A percentile compares a stretch with the other conserved stretches of the same genome.
Conservation (phyloP, 2,113 vertebrate genomes). For the Gnathonemus echidnorhynchus region DNA sequence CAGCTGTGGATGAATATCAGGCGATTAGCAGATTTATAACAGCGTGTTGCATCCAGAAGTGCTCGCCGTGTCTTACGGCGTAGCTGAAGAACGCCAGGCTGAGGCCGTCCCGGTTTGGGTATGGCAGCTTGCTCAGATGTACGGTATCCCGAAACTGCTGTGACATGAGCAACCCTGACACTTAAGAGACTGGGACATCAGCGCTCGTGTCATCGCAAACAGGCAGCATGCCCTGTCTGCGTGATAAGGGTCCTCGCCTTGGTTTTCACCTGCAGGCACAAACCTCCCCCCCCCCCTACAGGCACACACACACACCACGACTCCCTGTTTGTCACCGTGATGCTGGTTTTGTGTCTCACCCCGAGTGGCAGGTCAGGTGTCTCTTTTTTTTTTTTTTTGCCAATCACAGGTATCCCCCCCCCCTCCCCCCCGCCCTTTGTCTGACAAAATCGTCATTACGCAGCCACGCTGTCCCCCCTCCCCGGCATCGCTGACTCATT, state of each 20-base stretch:
- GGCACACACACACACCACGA: neutral
- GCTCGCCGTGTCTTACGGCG: constrained; percentile 40
- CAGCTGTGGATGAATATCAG: neutral
- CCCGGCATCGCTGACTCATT: neutral
- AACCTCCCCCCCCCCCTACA: neutral
- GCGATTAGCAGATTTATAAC: neutral
- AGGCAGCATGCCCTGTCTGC: constrained; percentile 52
- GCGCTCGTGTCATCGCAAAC: constrained; percentile 49
- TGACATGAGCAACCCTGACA: constrained; percentile 41
- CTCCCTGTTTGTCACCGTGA: neutral
- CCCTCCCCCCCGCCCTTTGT: constrained; percentile 44
- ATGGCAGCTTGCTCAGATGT: constrained; percentile 42
- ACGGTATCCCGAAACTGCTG: constrained; percentile 54
- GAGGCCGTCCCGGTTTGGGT: constrained; percentile 41
- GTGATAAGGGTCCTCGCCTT: constrained; percentile 57
- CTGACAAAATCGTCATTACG: constrained; percentile 39
- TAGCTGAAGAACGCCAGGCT: constrained; percentile 44
- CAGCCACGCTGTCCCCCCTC: neutral
- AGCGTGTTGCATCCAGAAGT: neutral
- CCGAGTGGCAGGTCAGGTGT: neutral
- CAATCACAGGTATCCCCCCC: constrained; percentile 47
- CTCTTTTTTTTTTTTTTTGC: constrained; percentile 41
- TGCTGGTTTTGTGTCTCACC: neutral
- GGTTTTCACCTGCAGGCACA: constrained; percentile 41
- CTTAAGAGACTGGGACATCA: constrained; percentile 47